These are phyloP conservation scores for Triplophysa bombifrons DNA, from an alignment of 2,797 vertebrate species.

Conservation along the genomic window DNA sequence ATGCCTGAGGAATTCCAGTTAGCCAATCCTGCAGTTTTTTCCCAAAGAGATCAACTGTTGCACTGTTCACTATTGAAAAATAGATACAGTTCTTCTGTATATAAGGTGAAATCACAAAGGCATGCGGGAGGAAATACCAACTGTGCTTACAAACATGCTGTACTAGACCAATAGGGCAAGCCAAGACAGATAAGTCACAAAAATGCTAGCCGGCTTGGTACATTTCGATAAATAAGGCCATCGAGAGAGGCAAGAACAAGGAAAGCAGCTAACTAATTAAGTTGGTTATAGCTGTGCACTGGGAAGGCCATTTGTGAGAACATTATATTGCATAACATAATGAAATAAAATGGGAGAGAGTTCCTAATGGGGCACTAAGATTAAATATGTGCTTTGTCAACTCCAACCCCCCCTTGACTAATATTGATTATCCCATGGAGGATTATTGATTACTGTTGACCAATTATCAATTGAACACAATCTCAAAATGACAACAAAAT, in stretches of 20 bases:
- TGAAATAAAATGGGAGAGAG: slow-evolving; percentile 37
- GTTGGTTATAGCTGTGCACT: background rate
- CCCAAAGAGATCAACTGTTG: background rate
- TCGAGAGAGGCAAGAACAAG: background rate
- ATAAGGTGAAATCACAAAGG: background rate
- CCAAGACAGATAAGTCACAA: slow-evolving; percentile 25
- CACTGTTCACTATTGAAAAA: background rate
- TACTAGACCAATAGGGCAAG: background rate
- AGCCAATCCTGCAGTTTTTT: background rate
- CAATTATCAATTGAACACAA: background rate
- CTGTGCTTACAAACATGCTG: background rate
- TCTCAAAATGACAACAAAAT: slow-evolving; percentile 1
- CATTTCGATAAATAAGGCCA: background rate
- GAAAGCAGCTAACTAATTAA: slow-evolving; percentile 31
- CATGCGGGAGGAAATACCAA: background rate
- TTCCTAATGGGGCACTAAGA: slow-evolving; percentile 19
- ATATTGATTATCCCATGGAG: background rate
- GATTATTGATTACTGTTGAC: slow-evolving; percentile 8
- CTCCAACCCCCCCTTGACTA: background rate
- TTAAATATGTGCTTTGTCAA: slow-evolving; percentile 9
- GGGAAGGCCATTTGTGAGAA: background rate
- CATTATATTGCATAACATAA: slow-evolving; percentile 25
- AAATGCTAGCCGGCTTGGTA: slow-evolving; percentile 6
- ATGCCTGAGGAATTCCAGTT: background rate
- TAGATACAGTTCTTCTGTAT: background rate